phyloP scores from a whole-genome alignment of 2,113 vertebrate species.

The Pantherophis guttatus region DNA sequence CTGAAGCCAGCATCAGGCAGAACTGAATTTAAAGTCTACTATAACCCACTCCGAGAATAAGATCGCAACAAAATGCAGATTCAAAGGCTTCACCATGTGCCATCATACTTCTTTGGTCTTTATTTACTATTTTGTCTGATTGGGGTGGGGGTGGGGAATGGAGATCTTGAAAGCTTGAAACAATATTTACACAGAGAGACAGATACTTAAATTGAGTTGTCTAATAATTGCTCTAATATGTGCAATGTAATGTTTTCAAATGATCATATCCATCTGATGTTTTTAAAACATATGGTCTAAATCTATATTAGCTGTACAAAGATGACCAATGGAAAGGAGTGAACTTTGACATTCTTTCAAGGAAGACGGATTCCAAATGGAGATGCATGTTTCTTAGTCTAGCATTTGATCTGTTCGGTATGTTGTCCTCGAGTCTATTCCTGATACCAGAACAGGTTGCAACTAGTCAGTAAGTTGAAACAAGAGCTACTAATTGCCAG shows the following conservation, averaged over 20 bases:
- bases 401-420: background rate
- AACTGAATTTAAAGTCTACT: background rate
- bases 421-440: conserved; percentile 1
- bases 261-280: background rate
- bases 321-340: background rate
- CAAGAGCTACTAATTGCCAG: conserved; percentile 19
- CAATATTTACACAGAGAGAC: background rate
- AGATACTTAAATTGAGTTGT: background rate
- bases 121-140: background rate
- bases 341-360: background rate
- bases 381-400: background rate
- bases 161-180: background rate
- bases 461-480: conserved; percentile 29
- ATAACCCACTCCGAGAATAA: background rate
- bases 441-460: conserved; percentile 17
- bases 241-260: background rate
- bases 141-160: background rate
- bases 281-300: background rate
- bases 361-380: background rate
- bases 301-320: background rate
- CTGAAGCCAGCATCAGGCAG: background rate
- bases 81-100: background rate
- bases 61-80: background rate
- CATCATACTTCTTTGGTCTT: background rate
- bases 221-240: background rate